Evolutionary conservation across 2,797 vertebrate genomes (phyloP).

Genomic region (Acropternis orthonyx): DNA sequence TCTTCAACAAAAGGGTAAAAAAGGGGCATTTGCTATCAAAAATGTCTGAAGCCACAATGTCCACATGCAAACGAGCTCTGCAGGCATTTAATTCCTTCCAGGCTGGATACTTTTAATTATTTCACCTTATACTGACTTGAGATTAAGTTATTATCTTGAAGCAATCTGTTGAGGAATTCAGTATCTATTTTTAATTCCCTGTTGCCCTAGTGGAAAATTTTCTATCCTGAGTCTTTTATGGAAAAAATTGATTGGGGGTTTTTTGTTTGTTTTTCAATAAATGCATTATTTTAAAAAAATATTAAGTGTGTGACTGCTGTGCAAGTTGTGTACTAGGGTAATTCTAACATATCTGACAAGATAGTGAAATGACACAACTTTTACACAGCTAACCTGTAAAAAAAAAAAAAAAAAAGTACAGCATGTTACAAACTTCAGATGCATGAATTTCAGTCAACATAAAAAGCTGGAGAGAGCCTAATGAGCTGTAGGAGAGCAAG

Average conservation of each 20-base stretch:
- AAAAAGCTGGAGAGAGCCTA: neutral
- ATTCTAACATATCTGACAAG: neutral
- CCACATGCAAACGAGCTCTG: neutral
- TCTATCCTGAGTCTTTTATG: neutral
- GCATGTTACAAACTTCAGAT: rapidly evolving
- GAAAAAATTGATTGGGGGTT: neutral
- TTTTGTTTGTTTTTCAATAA: neutral
- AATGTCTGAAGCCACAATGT: neutral
- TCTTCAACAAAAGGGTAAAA: neutral
- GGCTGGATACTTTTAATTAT: neutral
- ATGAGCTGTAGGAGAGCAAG: neutral
- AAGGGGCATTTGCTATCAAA: neutral
- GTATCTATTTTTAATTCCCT: neutral
- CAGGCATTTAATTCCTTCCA: conserved; percentile 6
- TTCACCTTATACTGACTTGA: neutral
- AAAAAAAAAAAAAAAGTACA: neutral
- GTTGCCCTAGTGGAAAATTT: neutral
- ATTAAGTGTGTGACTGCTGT: neutral
- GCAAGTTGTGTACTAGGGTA: neutral
- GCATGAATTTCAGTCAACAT: neutral
- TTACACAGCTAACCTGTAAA: neutral
- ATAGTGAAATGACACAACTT: neutral
- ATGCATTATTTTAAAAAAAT: neutral
- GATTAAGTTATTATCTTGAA: neutral
- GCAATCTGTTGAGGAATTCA: neutral